Evolutionary conservation across 2,113 vertebrate species (phyloP).

Genomic region (Crocuta crocuta): DNA sequence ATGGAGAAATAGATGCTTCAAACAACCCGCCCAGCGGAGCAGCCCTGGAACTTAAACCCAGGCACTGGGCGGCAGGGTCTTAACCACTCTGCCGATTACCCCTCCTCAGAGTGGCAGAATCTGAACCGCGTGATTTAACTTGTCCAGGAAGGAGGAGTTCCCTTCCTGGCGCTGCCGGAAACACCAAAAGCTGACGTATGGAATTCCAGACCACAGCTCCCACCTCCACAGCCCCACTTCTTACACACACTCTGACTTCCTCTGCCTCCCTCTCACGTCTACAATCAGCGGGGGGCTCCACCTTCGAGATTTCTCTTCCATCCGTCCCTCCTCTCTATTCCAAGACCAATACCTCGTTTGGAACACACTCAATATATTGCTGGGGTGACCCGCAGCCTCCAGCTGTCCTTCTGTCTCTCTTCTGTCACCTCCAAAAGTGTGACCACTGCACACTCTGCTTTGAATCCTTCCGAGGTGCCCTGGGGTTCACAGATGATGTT

Average conservation of each 20-base stretch:
- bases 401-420: too few species aligned
- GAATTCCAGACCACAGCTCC: neutral
- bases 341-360: neutral
- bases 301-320: neutral
- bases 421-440: neutral
- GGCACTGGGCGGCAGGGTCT: neutral
- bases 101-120: neutral
- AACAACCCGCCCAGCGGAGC: neutral
- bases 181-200: too few species aligned
- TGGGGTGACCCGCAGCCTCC: neutral
- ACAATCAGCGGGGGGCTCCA: neutral
- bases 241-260: neutral
- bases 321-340: neutral
- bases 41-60: neutral
- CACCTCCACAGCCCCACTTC: neutral
- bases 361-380: neutral
- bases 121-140: neutral
- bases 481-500: neutral
- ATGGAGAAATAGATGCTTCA: neutral
- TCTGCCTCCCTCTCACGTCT: neutral
- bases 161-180: neutral
- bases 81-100: fast-evolving
- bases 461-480: neutral
- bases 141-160: neutral
- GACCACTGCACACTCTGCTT: neutral